Evolutionary conservation across 2,797 vertebrate species (phyloP), one percentile per base, ranked within the genome.

Genomic region (Mionectes olivaceus): DNA sequence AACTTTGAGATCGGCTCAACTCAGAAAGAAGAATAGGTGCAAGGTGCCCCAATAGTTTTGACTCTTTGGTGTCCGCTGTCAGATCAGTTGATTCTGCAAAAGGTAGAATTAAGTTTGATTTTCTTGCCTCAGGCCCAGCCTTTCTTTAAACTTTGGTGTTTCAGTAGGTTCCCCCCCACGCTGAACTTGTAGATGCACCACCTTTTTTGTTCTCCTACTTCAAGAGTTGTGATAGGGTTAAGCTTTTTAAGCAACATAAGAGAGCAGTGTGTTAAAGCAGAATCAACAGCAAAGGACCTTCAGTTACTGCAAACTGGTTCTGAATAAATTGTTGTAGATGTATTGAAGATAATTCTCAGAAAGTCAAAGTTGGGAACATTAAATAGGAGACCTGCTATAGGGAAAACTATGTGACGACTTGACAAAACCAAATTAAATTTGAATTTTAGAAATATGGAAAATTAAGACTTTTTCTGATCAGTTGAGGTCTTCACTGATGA

Each of bases 121-220:
- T 75, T 28, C 28, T 71, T 73, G 25, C 19, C 8, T 69, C 3
- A 41, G 46, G 18, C 19, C 61, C 47, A 10, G 6, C 21, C 4
- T 63, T 44, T 52, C 43, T 86, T 65, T 53, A 33, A 83, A 22
- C 3, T 78, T 53, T 4, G 1, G 10, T 61, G 19, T 5, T 89
- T 71, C 83, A 23, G 25, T 53, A 81, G 16, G 19, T 91, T 82
- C 24, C 4, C 9, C 3, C 11, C 6, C 2, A 16, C 39, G 39
- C 3, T n/a, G 60, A 60, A 71, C 9, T n/a, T 64, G 15, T 0
- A 71, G 14, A 11, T 60, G 25, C 4, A 17, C 7, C 0, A 1
- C 55, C 19, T 32, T 3, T 24, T 33, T 28, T 16, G 32, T 13
- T 2, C 35, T 39, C 11, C 3, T 7, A 3, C 27, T 37, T 41